Conservation (phyloP, 1,140 invertebrate species). For the Aphidius gifuensis region DNA sequence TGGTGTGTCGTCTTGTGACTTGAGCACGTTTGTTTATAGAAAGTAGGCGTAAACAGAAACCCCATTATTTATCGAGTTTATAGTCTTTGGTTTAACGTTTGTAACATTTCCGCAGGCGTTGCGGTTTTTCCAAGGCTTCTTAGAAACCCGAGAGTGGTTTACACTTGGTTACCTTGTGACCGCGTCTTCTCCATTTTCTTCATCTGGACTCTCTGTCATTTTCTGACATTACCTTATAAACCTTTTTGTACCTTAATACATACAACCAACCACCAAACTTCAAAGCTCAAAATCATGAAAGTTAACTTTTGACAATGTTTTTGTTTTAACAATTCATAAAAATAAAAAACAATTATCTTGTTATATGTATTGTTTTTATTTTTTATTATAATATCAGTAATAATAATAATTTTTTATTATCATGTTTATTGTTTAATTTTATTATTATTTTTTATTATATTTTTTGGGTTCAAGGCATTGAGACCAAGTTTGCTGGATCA, state of each 20-base stretch:
- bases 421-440: no score
- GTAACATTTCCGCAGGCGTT: slow-evolving; percentile 33
- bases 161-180: slow-evolving; percentile 20
- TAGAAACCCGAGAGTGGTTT: slow-evolving; percentile 26
- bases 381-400: slow-evolving; percentile 17
- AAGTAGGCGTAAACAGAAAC: slow-evolving; percentile 36
- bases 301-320: no score
- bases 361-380: background rate
- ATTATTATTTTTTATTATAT: slow-evolving; percentile 26
- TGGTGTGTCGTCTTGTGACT: no score
- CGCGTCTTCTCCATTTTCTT: slow-evolving; percentile 6
- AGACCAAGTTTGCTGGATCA: slow-evolving; percentile 95
- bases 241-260: no score
- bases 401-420: slow-evolving; percentile 8
- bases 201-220: background rate
- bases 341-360: no score
- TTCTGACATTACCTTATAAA: no score
- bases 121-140: slow-evolving; percentile 32
- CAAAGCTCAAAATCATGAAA: slow-evolving; percentile 4
- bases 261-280: background rate
- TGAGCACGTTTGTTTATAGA: slow-evolving; percentile 23
- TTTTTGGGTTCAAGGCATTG: slow-evolving; percentile 66
- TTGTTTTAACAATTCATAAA: no score
- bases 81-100: slow-evolving; percentile 26
- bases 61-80: slow-evolving; percentile 39